phyloP scores from a whole-genome alignment of 2,797 vertebrate genomes.

The Oryzias sinensis region DNA sequence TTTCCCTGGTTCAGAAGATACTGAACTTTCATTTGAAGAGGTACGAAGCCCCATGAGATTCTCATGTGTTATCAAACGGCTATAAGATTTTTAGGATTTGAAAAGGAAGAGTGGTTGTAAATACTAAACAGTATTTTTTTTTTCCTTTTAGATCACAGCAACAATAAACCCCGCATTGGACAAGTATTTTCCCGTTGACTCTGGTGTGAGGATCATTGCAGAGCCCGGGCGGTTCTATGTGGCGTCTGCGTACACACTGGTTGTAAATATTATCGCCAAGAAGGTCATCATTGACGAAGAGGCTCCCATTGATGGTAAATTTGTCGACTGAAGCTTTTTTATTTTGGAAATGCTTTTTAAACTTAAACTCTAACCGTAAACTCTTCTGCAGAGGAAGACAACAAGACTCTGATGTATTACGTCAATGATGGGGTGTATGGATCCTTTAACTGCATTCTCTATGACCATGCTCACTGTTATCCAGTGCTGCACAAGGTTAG shows the following conservation, averaged over 20 bases:
- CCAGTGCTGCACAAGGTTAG: conserved; percentile 89
- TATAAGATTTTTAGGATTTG: not conserved
- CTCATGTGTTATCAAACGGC: too few species aligned
- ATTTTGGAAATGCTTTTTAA: too few species aligned
- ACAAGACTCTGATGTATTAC: conserved; percentile 95
- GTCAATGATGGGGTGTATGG: conserved; percentile 97
- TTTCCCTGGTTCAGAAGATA: conserved; percentile 92
- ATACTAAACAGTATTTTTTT: not conserved
- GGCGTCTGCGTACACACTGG: conserved; percentile 91
- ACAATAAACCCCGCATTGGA: conserved; percentile 92
- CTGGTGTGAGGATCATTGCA: conserved; percentile 85
- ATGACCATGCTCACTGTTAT: conserved; percentile 90
- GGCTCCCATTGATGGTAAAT: conserved; percentile 79
- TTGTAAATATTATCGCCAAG: conserved; percentile 96
- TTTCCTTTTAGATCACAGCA: conserved; percentile 80
- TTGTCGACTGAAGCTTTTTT: not conserved
- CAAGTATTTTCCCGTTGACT: conserved; percentile 90
- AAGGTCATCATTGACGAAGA: conserved; percentile 91
- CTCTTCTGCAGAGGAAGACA: conserved; percentile 83
- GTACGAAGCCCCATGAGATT: conserved; percentile 58
- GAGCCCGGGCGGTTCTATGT: conserved; percentile 96
- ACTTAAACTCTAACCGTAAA: too few species aligned
- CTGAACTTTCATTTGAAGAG: conserved; percentile 96
- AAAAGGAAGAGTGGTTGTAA: not conserved
- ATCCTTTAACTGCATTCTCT: conserved; percentile 96